These are phyloP conservation scores for Orchestia grillus DNA, from an alignment of 1,140 invertebrate genomes.

Conservation along the genomic window DNA sequence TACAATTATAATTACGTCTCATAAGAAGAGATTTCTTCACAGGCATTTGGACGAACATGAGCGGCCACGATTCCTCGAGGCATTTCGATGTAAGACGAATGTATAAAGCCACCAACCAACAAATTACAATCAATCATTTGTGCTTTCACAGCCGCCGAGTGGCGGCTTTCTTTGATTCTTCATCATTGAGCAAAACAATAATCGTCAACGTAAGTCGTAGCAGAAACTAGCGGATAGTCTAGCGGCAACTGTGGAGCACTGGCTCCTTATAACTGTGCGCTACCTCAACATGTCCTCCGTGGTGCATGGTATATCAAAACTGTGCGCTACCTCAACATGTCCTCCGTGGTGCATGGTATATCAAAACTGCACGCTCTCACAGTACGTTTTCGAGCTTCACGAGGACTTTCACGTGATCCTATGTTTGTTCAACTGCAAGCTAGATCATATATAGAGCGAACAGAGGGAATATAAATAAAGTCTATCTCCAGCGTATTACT, in stretches of 20 bases:
- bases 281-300: too few species aligned
- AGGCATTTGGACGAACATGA: slow-evolving; percentile 27
- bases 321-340: too few species aligned
- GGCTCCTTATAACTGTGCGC: neutral
- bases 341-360: too few species aligned
- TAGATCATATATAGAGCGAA: neutral
- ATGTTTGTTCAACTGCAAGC: too few species aligned
- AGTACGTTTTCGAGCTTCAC: too few species aligned
- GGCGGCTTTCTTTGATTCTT: slow-evolving; percentile 5
- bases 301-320: too few species aligned
- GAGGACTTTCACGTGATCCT: too few species aligned
- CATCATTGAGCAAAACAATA: slow-evolving; percentile 25
- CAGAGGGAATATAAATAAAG: neutral
- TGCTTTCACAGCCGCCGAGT: neutral
- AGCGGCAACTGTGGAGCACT: neutral
- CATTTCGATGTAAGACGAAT: neutral
- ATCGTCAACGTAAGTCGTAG: neutral
- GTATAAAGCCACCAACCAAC: neutral
- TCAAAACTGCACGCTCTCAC: too few species aligned
- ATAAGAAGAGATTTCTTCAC: neutral
- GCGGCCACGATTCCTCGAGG: neutral
- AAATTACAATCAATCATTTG: neutral
- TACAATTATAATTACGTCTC: neutral
- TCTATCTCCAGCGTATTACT: neutral
- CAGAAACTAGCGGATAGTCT: neutral